phyloP scores from a whole-genome alignment of 1,140 invertebrate genomes.

The Drosophila carrolli region DNA sequence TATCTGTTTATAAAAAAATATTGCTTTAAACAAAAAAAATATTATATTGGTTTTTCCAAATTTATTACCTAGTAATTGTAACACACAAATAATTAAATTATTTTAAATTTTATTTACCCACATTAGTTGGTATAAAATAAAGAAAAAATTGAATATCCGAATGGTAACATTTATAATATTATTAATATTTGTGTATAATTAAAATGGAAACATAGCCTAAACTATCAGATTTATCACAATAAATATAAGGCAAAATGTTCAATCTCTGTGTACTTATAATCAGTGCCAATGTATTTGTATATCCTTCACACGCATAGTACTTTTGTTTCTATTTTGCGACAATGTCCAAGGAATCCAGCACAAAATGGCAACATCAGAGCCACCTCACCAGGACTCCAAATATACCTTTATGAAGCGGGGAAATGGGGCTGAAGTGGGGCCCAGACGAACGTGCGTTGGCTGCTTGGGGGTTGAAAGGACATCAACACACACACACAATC shows the following conservation, averaged over 20 bases:
- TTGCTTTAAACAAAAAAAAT: no score
- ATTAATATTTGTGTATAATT: no score
- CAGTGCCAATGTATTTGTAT: constrained; percentile 15
- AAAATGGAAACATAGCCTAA: no score
- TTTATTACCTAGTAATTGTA: no score
- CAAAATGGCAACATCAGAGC: constrained; percentile 71
- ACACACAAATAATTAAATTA: no score
- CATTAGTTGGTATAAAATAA: no score
- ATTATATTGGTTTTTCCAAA: no score
- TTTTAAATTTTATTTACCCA: no score
- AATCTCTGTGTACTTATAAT: constrained; percentile 2
- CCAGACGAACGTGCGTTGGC: constrained; percentile 68
- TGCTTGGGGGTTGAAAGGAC: constrained; percentile 75
- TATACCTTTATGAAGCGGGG: constrained; percentile 40
- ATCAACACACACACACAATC: constrained; percentile 25
- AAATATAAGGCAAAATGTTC: background rate
- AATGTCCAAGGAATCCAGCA: constrained; percentile 68
- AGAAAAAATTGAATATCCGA: no score
- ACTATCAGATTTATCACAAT: no score
- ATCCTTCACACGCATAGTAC: constrained; percentile 34
- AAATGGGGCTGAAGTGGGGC: constrained; percentile 18
- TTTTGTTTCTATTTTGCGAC: constrained; percentile 69
- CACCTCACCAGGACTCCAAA: constrained; percentile 38
- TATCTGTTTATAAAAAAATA: no score
- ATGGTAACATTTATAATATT: no score